Base-by-base conservation (phyloP, 2,113 vertebrate genomes). In the Xenus cinereus region DNA sequence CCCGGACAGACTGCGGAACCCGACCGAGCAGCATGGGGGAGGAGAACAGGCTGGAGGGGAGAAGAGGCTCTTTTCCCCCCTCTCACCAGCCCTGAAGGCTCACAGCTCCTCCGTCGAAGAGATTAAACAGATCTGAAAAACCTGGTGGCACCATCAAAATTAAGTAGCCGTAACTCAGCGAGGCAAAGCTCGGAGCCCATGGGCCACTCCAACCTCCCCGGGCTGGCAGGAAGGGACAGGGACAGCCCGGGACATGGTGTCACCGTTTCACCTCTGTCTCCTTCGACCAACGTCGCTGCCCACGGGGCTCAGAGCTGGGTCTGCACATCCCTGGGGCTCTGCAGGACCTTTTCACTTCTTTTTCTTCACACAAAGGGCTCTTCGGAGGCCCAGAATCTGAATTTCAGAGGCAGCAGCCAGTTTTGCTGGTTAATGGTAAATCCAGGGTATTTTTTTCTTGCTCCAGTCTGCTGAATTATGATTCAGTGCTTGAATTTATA, bases 181-280 rank as follows among this genome's bases (percentile, higher is more conserved):
- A 32, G 0, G 1, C 45, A 12, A 15, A 51, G 62, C 50, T 69
- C 19, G 6, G 54, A 53, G 48, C 37, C 30, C 8, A 1, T 1
- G 16, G 4, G 28, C 32, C 35, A 9, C 71, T 50, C 14, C 1
- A 6, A 21, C 13, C 14, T 14, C 33, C 35, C 43, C 2, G 7
- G 41, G 48, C 50, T 2, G 3, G 7, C 2, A 7, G 23, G 17
- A 63, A 62, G 41, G 56, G 30, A 37, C 39, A 10, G 17, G 16
- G 33, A 14, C 63, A 18, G 23, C 8, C 39, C 2, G 10, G 27
- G 73, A 56, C 74, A 56, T 28, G 13, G 72, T 3, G 66, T 43
- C 81, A 37, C 46, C 10, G 12, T 20, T 18, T 21, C 54, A 24
- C 1, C 1, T 37, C 39, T 4, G 23, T 19, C 64, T 37, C 50